Conservation (phyloP, 2,797 vertebrate genomes). For the Micromesistius poutassou region DNA sequence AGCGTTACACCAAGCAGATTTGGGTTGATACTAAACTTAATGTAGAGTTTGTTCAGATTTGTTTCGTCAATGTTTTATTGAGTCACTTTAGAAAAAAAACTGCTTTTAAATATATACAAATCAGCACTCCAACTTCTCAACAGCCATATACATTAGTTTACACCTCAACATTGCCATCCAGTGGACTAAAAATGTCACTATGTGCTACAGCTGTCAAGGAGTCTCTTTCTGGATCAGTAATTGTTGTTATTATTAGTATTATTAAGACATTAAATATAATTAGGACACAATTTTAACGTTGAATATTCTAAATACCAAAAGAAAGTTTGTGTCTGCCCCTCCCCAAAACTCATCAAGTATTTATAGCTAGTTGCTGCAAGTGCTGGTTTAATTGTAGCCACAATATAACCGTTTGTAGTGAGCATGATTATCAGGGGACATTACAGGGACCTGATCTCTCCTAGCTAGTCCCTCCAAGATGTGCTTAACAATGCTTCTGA, state of each 20-base stretch:
- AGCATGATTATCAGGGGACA: not conserved
- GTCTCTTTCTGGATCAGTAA: not conserved
- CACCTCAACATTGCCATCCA: slow-evolving; percentile 62
- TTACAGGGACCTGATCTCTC: not conserved
- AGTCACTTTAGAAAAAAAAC: not conserved
- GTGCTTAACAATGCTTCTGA: not conserved
- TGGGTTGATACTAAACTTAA: not conserved
- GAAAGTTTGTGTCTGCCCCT: not conserved
- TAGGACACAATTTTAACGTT: not conserved
- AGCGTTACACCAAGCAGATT: not conserved
- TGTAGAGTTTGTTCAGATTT: not conserved
- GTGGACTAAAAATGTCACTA: slow-evolving; percentile 44
- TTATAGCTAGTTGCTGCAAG: not conserved
- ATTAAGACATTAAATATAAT: not conserved
- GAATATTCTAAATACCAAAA: not conserved
- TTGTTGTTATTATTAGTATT: not conserved
- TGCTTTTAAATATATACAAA: not conserved
- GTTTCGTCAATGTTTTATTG: not conserved
- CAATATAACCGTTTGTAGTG: not conserved
- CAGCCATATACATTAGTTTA: not conserved
- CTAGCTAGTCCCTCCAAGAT: not conserved
- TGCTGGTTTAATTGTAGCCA: not conserved
- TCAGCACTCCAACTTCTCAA: not conserved
- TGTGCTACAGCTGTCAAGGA: not conserved
- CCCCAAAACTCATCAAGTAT: not conserved